A percentile compares a stretch with the other conserved stretches of the same genome.
Evolutionary conservation across 2,888 invertebrate genomes (phyloP).

Genomic region (Agrilus cyanescens): DNA sequence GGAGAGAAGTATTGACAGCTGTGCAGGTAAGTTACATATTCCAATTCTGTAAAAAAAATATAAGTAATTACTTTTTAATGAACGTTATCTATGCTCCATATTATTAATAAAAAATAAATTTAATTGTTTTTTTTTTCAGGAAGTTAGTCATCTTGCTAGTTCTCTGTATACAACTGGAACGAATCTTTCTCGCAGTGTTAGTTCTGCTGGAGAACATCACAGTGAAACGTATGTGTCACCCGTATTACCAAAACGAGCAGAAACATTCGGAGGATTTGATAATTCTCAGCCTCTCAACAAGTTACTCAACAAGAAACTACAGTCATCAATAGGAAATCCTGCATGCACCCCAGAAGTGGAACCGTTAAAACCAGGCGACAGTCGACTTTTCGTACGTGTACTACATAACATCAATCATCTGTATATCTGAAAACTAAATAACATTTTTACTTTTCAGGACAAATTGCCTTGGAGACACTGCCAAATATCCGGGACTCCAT

Average conservation of each 20-base stretch:
- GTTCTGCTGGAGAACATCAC: constrained; percentile 88
- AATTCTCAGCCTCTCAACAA: constrained; percentile 34
- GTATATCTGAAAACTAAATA: not conserved
- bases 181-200: constrained; percentile 78
- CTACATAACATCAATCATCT: not conserved
- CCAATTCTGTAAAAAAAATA: not conserved
- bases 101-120: not conserved
- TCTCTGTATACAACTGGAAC: constrained; percentile 62
- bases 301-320: constrained; percentile 29
- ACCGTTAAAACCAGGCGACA: constrained; percentile 33
- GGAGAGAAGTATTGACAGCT: constrained; percentile 71
- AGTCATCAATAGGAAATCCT: constrained; percentile 29
- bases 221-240: constrained; percentile 77
- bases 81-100: not conserved
- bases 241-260: constrained; percentile 81
- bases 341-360: constrained; percentile 32
- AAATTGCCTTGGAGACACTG: constrained; percentile 41
- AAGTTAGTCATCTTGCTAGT: constrained; percentile 64
- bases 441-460: constrained; percentile 26
- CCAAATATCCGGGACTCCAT: constrained; percentile 36
- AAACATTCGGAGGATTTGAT: constrained; percentile 95
- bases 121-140: constrained; percentile 36
- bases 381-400: constrained; percentile 31
- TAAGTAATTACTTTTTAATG: not conserved
- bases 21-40: constrained; percentile 45